These are phyloP conservation scores for Drosophila leonis DNA, from an alignment of 2,888 invertebrate species.

Conservation along the genomic window DNA sequence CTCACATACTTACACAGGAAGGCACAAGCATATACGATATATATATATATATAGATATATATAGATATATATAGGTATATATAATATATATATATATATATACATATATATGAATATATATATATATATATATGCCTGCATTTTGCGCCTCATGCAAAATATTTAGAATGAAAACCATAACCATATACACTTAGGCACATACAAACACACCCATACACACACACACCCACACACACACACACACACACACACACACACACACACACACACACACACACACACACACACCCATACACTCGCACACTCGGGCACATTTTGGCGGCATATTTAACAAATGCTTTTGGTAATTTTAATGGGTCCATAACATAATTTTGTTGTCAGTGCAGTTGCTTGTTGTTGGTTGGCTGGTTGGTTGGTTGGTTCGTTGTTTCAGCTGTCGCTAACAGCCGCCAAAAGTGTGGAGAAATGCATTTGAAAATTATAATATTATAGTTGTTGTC, in stretches of 20 bases:
- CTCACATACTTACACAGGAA: not conserved
- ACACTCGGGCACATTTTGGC: conserved; percentile 11
- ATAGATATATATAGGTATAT: not conserved
- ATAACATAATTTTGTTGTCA: conserved; percentile 53
- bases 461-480: conserved; percentile 59
- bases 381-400: conserved; percentile 37
- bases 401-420: not conserved
- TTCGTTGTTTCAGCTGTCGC: conserved; percentile 64
- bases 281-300: not conserved
- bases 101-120: not conserved
- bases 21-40: not conserved
- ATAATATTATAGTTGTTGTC: conserved; percentile 53
- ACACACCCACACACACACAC: too few relatives aligned
- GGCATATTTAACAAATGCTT: conserved; percentile 58
- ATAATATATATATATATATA: not conserved
- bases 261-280: not conserved
- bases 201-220: too few relatives aligned
- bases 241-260: not conserved
- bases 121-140: conserved; percentile 17
- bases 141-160: conserved; percentile 42
- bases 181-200: not conserved
- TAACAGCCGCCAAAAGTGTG: conserved; percentile 34
- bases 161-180: conserved; percentile 47
- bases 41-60: not conserved
- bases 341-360: conserved; percentile 66